phyloP scores from a whole-genome alignment of 2,113 vertebrate genomes.

The Rhinoderma darwinii region DNA sequence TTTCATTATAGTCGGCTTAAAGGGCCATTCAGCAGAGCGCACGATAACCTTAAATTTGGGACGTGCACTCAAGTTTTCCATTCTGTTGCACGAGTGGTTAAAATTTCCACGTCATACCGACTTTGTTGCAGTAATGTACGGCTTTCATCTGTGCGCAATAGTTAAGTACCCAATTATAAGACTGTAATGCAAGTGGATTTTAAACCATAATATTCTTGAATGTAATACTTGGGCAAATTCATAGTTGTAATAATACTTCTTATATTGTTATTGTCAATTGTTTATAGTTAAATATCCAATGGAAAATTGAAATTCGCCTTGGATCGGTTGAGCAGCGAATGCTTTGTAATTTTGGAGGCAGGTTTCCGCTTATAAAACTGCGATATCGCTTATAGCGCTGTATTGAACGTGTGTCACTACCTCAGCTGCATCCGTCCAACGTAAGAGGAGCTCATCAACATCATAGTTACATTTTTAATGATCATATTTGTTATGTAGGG shows the following conservation, averaged over 20 bases:
- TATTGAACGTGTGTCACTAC: not conserved
- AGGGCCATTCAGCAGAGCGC: slow-evolving; percentile 66
- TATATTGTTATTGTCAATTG: slow-evolving; percentile 21
- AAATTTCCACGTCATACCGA: slow-evolving; percentile 12
- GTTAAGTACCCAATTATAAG: slow-evolving; percentile 43
- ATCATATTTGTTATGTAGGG: not conserved
- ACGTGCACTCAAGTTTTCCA: slow-evolving; percentile 40
- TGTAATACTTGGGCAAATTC: slow-evolving; percentile 44
- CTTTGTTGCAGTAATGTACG: slow-evolving; percentile 36
- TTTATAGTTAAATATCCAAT: slow-evolving; percentile 38
- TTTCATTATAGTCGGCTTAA: slow-evolving; percentile 78
- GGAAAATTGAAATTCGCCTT: slow-evolving; percentile 36
- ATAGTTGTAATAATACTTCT: slow-evolving; percentile 25
- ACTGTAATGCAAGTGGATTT: slow-evolving; percentile 40
- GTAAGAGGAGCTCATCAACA: not conserved
- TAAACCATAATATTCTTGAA: slow-evolving; percentile 42
- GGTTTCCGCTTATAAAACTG: not conserved
- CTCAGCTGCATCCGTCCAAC: not conserved
- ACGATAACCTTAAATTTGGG: slow-evolving; percentile 65
- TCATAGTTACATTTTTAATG: not conserved
- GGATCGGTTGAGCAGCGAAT: slow-evolving; percentile 17
- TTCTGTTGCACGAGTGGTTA: slow-evolving; percentile 44
- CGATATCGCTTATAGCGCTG: not conserved
- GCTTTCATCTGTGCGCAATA: slow-evolving; percentile 37
- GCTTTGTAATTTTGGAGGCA: not conserved